Conservation (phyloP, 2,797 vertebrate species). For the Amphiprion clarkii region DNA sequence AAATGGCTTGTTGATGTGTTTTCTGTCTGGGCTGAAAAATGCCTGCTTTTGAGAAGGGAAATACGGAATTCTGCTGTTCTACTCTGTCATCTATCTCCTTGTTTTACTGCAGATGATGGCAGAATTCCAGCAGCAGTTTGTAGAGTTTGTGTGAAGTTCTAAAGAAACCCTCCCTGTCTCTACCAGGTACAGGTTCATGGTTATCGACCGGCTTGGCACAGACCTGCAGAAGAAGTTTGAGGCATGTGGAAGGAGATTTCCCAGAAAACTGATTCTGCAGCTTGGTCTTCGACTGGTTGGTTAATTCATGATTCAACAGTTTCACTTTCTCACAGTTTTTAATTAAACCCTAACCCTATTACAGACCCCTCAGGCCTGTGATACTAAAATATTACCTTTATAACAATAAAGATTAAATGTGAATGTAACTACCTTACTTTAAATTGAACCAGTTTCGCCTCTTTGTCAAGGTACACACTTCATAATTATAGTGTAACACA, state of each 20-base stretch:
- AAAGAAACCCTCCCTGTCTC: neutral
- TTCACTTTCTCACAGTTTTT: neutral
- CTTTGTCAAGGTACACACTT: too few species aligned
- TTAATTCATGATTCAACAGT: slow-evolving; percentile 34
- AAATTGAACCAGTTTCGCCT: too few species aligned
- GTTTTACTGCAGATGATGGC: too few species aligned
- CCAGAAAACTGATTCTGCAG: slow-evolving; percentile 93
- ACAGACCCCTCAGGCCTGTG: too few species aligned
- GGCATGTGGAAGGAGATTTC: slow-evolving; percentile 87
- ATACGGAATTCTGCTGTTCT: too few species aligned
- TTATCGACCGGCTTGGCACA: slow-evolving; percentile 95
- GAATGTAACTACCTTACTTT: too few species aligned
- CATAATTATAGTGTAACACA: too few species aligned
- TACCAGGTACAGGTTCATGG: slow-evolving; percentile 94
- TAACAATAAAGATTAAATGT: too few species aligned
- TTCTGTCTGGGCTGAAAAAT: neutral
- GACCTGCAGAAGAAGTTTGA: slow-evolving; percentile 97
- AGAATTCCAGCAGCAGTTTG: too few species aligned
- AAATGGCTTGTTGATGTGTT: neutral
- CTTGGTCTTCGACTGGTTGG: slow-evolving; percentile 93
- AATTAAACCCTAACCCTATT: too few species aligned
- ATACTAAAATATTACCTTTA: too few species aligned
- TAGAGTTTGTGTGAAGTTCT: neutral
- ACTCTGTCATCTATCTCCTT: too few species aligned
- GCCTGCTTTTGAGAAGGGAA: neutral